Evolutionary conservation across 30 jellyfish, hydroid and myxozoan species (phyloP).

Genomic region (Turritopsis rubra): DNA sequence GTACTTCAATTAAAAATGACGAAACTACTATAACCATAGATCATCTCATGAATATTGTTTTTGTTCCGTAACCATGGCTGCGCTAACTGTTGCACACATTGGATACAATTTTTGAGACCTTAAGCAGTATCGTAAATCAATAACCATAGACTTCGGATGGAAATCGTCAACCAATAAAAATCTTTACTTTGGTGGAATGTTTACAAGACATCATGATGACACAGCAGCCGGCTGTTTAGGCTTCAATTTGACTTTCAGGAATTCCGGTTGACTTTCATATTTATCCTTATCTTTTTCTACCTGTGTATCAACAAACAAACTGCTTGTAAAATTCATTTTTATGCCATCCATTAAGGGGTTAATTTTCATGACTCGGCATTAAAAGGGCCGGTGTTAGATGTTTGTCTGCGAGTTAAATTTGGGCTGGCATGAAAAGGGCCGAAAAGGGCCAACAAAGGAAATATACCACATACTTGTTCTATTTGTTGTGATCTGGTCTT

Average conservation of each 20-base stretch:
- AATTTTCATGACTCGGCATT: too few relatives aligned
- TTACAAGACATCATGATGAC: neutral
- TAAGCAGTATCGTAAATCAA: neutral
- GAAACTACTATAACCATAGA: too few relatives aligned
- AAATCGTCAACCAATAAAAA: neutral
- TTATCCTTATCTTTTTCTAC: neutral
- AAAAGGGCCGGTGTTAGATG: too few relatives aligned
- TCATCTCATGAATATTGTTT: too few relatives aligned
- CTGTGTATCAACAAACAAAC: neutral
- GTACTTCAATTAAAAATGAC: too few relatives aligned
- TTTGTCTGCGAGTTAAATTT: too few relatives aligned
- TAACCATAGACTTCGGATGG: neutral
- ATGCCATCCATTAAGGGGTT: too few relatives aligned
- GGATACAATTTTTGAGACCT: neutral
- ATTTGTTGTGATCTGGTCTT: conserved; percentile 15
- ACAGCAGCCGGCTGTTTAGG: conserved; percentile 7
- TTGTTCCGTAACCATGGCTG: neutral
- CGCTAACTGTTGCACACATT: neutral
- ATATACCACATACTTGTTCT: conserved; percentile 18
- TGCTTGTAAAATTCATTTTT: too few relatives aligned
- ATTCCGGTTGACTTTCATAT: conserved; percentile 3
- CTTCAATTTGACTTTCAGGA: neutral
- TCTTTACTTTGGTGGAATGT: neutral
- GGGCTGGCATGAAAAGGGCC: too few relatives aligned
- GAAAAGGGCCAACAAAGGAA: too few relatives aligned